Evolutionary conservation across 2,797 vertebrate species (phyloP).

Genomic region (Miichthys miiuy): DNA sequence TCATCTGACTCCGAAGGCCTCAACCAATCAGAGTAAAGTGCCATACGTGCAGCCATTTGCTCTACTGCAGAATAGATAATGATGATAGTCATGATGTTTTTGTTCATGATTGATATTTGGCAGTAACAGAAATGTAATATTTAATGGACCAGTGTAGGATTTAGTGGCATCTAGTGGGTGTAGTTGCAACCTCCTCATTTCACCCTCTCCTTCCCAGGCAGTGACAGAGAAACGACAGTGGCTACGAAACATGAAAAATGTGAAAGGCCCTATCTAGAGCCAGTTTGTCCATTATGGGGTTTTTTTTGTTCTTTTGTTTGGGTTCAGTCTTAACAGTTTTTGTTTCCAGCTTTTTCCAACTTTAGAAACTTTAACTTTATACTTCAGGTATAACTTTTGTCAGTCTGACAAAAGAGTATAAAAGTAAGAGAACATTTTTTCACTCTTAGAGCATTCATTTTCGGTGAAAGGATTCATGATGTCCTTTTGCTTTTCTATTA

Average conservation of each 20-base stretch:
- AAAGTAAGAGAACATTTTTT: background rate
- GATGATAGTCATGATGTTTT: background rate
- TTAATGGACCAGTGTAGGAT: background rate
- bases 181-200: too few relatives aligned
- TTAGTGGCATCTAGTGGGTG: too few relatives aligned
- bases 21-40: conserved; percentile 22
- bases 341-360: too few relatives aligned
- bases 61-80: conserved; percentile 14
- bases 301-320: background rate
- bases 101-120: background rate
- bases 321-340: background rate
- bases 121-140: background rate
- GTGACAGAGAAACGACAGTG: too few relatives aligned
- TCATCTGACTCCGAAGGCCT: conserved; percentile 9
- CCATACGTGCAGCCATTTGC: conserved; percentile 7
- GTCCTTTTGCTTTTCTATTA: conserved; percentile 6
- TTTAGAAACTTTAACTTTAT: background rate
- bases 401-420: background rate
- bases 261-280: too few relatives aligned
- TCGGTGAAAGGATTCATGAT: background rate
- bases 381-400: too few relatives aligned
- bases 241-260: too few relatives aligned
- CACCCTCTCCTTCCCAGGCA: too few relatives aligned
- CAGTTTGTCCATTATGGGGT: too few relatives aligned
- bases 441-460: background rate